A percentile compares a stretch with the other conserved stretches of the same genome.
Evolutionary conservation across 2,113 vertebrate genomes (phyloP).

Genomic region (Calypte anna): DNA sequence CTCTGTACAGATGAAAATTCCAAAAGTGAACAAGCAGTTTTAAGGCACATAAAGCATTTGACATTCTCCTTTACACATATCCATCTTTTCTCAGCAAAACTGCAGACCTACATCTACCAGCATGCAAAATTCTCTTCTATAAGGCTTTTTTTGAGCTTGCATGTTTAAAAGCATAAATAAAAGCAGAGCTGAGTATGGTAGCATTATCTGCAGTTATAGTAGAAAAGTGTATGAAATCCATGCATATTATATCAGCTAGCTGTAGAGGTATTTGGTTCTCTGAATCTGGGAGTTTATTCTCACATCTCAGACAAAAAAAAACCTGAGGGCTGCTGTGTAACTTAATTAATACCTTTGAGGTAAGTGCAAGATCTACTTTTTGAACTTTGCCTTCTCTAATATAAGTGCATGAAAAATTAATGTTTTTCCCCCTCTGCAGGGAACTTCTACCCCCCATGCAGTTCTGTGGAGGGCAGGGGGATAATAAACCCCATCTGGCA

Average conservation of each 20-base stretch:
- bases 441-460: neutral
- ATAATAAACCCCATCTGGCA: neutral
- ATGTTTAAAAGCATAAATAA: neutral
- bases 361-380: neutral
- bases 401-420: neutral
- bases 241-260: neutral
- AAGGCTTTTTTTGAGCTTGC: neutral
- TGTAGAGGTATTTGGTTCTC: neutral
- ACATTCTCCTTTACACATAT: slow-evolving; percentile 50
- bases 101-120: neutral
- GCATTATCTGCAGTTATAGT: neutral
- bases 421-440: neutral
- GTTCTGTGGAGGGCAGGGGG: neutral
- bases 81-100: neutral
- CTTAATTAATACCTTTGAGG: neutral
- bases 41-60: neutral
- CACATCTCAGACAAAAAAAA: neutral
- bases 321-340: neutral
- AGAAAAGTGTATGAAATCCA: neutral
- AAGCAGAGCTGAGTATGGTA: neutral
- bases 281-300: neutral
- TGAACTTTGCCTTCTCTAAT: neutral
- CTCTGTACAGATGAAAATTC: slow-evolving; percentile 27
- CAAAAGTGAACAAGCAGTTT: neutral
- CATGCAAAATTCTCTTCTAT: neutral